These are phyloP conservation scores for Parapristionchus giblindavisi DNA, from an alignment of 2,888 invertebrate genomes.

Conservation along the genomic window DNA sequence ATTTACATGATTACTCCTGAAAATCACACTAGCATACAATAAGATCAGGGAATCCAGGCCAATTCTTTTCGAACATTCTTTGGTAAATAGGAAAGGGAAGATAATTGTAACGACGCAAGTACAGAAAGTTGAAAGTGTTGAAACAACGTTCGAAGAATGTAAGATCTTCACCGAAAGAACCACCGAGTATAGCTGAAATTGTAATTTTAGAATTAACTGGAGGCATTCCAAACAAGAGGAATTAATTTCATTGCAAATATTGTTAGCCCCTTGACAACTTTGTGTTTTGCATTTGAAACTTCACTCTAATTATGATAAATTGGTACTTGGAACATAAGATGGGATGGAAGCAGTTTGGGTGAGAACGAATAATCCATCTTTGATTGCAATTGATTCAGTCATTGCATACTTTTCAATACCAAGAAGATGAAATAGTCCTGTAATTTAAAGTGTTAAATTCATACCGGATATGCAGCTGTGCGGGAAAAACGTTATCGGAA, in stretches of 20 bases:
- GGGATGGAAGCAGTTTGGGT: background rate
- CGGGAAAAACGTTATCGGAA: background rate
- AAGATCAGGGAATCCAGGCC: background rate
- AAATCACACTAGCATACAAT: background rate
- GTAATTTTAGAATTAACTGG: background rate
- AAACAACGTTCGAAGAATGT: background rate
- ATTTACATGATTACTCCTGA: background rate
- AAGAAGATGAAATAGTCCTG: conserved; percentile 2
- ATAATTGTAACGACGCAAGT: background rate
- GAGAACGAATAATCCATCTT: background rate
- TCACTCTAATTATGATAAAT: no score
- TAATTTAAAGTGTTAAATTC: background rate
- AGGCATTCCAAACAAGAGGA: no score
- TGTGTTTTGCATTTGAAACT: no score
- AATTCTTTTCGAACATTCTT: conserved; percentile 7
- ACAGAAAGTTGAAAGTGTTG: background rate
- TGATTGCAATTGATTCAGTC: background rate
- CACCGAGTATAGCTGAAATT: conserved; percentile 4
- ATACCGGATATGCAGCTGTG: no score
- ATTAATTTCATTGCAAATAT: no score
- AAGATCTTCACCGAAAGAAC: conserved; percentile 7
- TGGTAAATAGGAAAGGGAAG: background rate
- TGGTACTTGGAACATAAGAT: background rate
- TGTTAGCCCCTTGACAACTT: no score
- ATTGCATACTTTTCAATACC: conserved; percentile 14